Base-by-base conservation (phyloP, 1,140 invertebrate species). In the Eriocheir sinensis region DNA sequence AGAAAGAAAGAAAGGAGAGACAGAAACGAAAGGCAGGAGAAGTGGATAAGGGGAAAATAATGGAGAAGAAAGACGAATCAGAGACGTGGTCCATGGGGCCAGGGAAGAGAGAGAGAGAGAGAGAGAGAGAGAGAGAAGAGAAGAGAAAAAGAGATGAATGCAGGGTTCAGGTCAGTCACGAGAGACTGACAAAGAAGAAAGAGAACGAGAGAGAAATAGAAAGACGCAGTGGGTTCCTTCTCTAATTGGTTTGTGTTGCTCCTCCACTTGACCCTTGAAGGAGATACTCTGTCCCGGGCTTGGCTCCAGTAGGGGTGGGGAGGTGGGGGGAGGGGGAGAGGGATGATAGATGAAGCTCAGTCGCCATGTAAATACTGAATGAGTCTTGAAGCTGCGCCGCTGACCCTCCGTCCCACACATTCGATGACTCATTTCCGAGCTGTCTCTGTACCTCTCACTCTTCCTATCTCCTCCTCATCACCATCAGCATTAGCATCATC, bases 241-340 rank as follows among this genome's bases (percentile, higher is more conserved):
- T 15, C 15, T 72, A 72, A 72, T 72, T 72, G 60, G 60, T 72
- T 72, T 72, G n/a, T 72, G 60, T 72, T 72, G 60, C 60, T 72
- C 60, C 60, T 72, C 60, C 60, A 72, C 60, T 72, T 72, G 60
- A n/a, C 60, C n/a, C 60, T 72, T 72, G 60, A 72, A 72, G 60
- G 27, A 72, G 60, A n/a, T 72, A n/a, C 60, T 72, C 60, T 12
- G 60, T 72, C 60, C 60, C 12, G n/a, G 60, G 21, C 60, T 72
- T 21, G 48, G 12, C 48, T 9, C 48, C 60, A 21, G 21, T 21
- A 72, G 60, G 60, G 60, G n/a, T 72, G 6, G n/a, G 60, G 21
- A 48, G 4, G 4, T 48, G 15, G n/a, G 60, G 60, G 60, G n/a
- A n/a, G 6, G n/a, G 60, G 21, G 15, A 4, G 4, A 8, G 15